A percentile compares a stretch with the other conserved stretches of the same genome.
These are phyloP conservation scores for Acrossocheilus wenchowensis DNA, from an alignment of 2,797 vertebrate species.

Conservation along the genomic window DNA sequence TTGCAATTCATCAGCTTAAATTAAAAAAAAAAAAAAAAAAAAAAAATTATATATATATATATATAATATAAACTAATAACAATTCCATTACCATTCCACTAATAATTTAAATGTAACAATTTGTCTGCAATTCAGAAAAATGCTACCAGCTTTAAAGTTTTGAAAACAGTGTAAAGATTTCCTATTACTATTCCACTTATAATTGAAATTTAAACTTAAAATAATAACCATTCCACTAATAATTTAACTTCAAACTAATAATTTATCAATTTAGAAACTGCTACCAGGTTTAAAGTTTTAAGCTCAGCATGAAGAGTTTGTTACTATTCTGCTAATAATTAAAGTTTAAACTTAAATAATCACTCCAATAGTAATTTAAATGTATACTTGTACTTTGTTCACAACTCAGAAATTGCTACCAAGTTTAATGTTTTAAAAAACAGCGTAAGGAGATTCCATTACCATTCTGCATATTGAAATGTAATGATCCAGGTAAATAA, in stretches of 20 bases:
- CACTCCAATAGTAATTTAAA: not conserved
- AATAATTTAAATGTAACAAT: not conserved
- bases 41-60: no score
- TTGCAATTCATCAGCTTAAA: not conserved
- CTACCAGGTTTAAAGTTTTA: not conserved
- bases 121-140: not conserved
- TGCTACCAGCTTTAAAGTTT: not conserved
- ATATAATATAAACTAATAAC: not conserved
- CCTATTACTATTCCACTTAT: not conserved
- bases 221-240: not conserved
- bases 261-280: not conserved
- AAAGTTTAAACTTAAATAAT: not conserved
- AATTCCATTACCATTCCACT: not conserved
- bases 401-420: no score
- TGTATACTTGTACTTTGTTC: no score
- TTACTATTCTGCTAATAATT: no score
- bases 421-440: not conserved
- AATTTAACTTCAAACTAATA: not conserved
- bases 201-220: not conserved
- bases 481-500: not conserved
- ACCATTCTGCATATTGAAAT: not conserved
- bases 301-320: not conserved
- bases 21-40: no score
- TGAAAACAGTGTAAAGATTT: no score
- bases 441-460: not conserved